Percentiles rank a stretch among this genome's conserved stretches.
Conservation (phyloP, 2,888 invertebrate genomes). For the Drosophila paramelanica region DNA sequence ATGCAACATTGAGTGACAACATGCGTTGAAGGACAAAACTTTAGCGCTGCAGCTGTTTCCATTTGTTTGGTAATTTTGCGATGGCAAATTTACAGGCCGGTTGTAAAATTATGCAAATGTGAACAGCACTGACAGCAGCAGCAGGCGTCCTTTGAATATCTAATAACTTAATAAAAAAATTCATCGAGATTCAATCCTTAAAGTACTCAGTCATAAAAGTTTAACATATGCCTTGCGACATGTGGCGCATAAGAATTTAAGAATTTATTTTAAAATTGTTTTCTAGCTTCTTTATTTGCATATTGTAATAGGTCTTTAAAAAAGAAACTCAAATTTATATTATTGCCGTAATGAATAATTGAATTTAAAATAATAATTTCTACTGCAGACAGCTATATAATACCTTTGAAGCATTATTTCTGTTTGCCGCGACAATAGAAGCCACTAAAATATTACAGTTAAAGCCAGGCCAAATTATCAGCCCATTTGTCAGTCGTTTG, state of each 20-base stretch:
- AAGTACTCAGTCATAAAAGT: conserved; percentile 10
- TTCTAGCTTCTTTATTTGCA: conserved; percentile 3
- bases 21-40: conserved; percentile 25
- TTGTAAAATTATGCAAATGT: conserved; percentile 52
- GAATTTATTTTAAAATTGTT: too few relatives aligned
- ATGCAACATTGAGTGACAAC: conserved; percentile 11
- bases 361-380: conserved; percentile 5
- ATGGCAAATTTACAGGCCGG: conserved; percentile 45
- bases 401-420: background rate
- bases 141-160: conserved; percentile 31
- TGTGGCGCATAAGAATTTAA: background rate
- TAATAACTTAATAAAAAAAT: conserved; percentile 11
- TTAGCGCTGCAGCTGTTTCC: conserved; percentile 39
- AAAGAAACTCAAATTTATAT: background rate
- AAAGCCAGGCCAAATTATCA: conserved; percentile 37
- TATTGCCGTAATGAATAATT: background rate
- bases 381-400: conserved; percentile 1
- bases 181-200: conserved; percentile 3
- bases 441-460: conserved; percentile 1
- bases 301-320: conserved; percentile 3
- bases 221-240: background rate
- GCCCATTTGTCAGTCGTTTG: conserved; percentile 36
- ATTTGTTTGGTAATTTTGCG: conserved; percentile 31
- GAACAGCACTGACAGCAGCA: conserved; percentile 27
- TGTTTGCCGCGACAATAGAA: conserved; percentile 12